Conservation (phyloP, 2,113 vertebrate genomes). For the Tympanuchus pallidicinctus region DNA sequence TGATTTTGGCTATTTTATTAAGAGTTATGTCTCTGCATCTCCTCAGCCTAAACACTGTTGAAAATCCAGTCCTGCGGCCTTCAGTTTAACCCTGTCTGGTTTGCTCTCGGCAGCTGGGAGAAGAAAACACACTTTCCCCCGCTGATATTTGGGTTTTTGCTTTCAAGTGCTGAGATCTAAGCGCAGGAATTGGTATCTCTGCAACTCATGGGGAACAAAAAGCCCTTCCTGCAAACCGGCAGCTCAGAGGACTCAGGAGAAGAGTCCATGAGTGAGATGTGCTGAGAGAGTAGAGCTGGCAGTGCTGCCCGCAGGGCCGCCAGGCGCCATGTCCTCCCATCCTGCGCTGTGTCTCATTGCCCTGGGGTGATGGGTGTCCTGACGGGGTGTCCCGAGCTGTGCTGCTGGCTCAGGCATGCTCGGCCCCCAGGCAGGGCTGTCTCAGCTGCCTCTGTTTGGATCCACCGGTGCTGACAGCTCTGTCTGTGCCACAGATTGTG, state of each 20-base stretch:
- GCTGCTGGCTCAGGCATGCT: background rate
- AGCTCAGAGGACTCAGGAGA: background rate
- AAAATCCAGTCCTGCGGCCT: background rate
- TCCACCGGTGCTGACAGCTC: conserved; percentile 4
- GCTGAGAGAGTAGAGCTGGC: background rate
- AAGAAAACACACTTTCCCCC: background rate
- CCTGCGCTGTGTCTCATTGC: background rate
- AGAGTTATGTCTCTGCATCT: conserved; percentile 39
- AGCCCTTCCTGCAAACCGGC: background rate
- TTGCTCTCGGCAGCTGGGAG: background rate
- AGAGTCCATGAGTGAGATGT: background rate
- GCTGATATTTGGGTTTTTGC: background rate
- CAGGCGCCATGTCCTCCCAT: background rate
- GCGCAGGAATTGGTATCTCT: background rate
- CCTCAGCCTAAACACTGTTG: conserved; percentile 26
- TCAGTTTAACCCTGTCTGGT: background rate
- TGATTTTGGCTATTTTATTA: conserved; percentile 12
- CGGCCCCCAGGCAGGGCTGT: background rate
- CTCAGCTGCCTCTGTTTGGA: background rate
- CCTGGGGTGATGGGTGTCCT: background rate
- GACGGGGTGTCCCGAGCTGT: accelerated
- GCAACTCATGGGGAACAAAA: background rate
- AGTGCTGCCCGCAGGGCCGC: background rate
- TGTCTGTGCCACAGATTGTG: background rate
- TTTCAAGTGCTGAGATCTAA: background rate